Evolutionary conservation across 2,888 invertebrate genomes (phyloP).

Genomic region (Temnothorax unifasciatus): DNA sequence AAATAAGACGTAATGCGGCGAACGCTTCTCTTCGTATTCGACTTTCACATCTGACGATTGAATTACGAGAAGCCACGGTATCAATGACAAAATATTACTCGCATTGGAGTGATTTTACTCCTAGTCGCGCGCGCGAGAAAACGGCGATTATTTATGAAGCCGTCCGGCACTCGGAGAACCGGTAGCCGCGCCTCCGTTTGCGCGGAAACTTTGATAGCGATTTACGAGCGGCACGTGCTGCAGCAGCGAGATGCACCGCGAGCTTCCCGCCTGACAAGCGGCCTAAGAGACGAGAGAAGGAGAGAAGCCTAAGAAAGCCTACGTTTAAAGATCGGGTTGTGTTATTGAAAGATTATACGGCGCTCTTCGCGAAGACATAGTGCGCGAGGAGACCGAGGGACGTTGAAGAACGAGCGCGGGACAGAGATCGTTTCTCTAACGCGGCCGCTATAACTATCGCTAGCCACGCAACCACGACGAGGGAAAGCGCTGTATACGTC

Average conservation of each 20-base stretch:
- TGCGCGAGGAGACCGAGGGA: slow-evolving; percentile 16
- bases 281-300: no score
- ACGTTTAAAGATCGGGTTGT: slow-evolving; percentile 21
- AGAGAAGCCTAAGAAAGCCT: slow-evolving; percentile 33
- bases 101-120: slow-evolving; percentile 10
- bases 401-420: slow-evolving; percentile 20
- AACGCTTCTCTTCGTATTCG: background rate
- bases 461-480: background rate
- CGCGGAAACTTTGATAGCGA: slow-evolving; percentile 80
- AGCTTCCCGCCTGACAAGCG: background rate
- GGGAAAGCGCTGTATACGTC: slow-evolving; percentile 10
- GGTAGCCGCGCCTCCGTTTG: slow-evolving; percentile 59
- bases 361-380: slow-evolving; percentile 25
- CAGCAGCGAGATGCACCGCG: slow-evolving; percentile 69
- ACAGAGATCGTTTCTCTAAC: slow-evolving; percentile 23
- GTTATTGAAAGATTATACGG: slow-evolving; percentile 40
- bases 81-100: slow-evolving; percentile 17
- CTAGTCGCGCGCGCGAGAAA: background rate
- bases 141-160: slow-evolving; percentile 38
- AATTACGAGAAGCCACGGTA: background rate
- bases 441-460: slow-evolving; percentile 23
- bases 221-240: slow-evolving; percentile 83
- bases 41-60: background rate
- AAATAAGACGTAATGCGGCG: background rate
- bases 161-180: slow-evolving; percentile 61